Evolutionary conservation across 1,140 invertebrate species (phyloP), one percentile per base, ranked within the genome.

Genomic region (Homarus americanus): DNA sequence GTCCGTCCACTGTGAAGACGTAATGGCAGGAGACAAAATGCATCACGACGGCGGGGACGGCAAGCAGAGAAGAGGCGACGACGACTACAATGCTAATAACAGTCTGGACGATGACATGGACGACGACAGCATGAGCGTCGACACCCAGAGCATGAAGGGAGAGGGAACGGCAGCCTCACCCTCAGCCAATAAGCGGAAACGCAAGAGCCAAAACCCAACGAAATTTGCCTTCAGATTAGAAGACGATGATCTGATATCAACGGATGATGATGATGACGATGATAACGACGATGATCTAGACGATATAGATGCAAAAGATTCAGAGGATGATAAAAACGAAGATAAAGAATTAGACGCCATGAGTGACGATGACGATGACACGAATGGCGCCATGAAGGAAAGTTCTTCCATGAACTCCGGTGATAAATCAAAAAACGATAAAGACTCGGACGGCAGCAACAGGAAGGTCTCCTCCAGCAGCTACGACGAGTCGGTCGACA

Each of bases 151-250:
- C 93, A 93, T 94, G 73, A 96, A 95, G 93, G 95, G 95, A 94
- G 95, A 95, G 95, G 93, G 95, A 94, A 94, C 93, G 83, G 88
- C 89, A 69, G 93, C 72, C 93, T 91, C 84, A 38, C 91, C 89
- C 93, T 95, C 87, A 34, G 72, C 93, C 91, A 96, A 94, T 93
- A 96, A 96, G 15, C 92, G 98, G 76, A 98, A 99, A 94, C 95
- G 98, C 78, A 99, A 99, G 94, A 98, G 97, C 93, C 96, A 98
- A 93, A 98, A 98, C 94, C 98, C 98, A 0, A 98, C 97, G 0
- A 95, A 97, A 87, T 97, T 97, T 93, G 96, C 97, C 2, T 94
- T 94, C 53, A 90, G 88, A 40, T 87, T 93, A 69, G 93, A 95
- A 84, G 94, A 95, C 5, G 95, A 96, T 63, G 95, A 95, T 10